Evolutionary conservation across 30 jellyfish, hydroid and myxozoan genomes (phyloP).

Genomic region (Catostylus mosaicus): DNA sequence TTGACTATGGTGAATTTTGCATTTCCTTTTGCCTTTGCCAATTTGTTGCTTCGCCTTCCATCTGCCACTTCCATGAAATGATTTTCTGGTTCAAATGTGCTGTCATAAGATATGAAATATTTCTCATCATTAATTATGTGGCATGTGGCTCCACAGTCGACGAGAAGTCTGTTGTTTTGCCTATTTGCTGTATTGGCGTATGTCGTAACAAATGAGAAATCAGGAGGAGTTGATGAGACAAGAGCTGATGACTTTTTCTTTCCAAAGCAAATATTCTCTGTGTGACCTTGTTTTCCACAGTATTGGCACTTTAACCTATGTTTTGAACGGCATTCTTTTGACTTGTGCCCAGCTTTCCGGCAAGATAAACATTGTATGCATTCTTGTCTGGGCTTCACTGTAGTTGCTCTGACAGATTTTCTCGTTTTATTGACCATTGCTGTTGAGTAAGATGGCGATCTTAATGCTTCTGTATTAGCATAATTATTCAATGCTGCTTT

Average conservation of each 20-base stretch:
- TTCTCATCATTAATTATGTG: background rate
- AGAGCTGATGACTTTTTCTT: constrained; percentile 18
- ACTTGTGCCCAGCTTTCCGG: constrained; percentile 53
- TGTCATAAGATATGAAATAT: constrained; percentile 3
- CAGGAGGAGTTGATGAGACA: constrained; percentile 15
- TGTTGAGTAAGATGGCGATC: constrained; percentile 18
- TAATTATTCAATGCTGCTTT: constrained; percentile 16
- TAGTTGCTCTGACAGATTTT: constrained; percentile 3
- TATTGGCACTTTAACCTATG: constrained; percentile 21
- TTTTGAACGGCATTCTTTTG: constrained; percentile 35
- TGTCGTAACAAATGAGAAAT: constrained; percentile 25
- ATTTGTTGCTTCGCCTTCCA: constrained; percentile 33
- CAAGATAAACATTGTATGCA: constrained; percentile 44
- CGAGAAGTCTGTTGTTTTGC: constrained; percentile 9
- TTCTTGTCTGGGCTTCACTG: constrained; percentile 20
- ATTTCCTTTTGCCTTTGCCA: constrained; percentile 11
- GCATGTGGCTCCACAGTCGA: constrained; percentile 32
- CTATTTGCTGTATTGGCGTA: constrained; percentile 30
- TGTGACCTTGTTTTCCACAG: constrained; percentile 29
- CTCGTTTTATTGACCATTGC: constrained; percentile 10
- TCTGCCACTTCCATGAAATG: background rate
- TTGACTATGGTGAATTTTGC: background rate
- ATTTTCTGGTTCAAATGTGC: constrained; percentile 6
- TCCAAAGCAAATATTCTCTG: constrained; percentile 44
- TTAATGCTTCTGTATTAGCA: background rate